Percentiles rank a stretch among this genome's conserved stretches.
phyloP scores from a whole-genome alignment of 2,113 vertebrate genomes.

The Fulmarus glacialis region DNA sequence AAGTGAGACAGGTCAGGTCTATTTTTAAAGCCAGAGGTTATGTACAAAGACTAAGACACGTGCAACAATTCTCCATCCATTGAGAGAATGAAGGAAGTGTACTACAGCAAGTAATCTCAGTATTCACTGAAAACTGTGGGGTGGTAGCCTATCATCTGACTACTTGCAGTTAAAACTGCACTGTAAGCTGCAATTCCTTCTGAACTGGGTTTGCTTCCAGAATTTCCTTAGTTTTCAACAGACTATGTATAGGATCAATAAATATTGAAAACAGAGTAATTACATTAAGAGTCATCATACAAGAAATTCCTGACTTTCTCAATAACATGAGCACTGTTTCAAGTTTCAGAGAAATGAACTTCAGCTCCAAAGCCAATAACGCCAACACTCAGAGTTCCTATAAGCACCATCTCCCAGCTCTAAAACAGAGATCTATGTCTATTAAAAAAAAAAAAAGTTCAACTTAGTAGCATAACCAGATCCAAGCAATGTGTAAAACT shows the following conservation, averaged over 20 bases:
- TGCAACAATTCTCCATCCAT: no score
- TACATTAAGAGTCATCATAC: accelerated
- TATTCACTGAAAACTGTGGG: not conserved
- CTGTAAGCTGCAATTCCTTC: not conserved
- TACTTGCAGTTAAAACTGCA: not conserved
- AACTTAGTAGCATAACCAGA: not conserved
- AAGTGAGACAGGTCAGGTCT: not conserved
- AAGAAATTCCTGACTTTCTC: not conserved
- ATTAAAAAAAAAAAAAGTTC: not conserved
- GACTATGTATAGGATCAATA: not conserved
- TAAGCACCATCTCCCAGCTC: not conserved
- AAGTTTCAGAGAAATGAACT: not conserved
- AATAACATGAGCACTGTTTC: not conserved
- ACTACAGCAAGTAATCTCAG: not conserved
- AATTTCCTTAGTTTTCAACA: not conserved
- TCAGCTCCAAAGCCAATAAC: not conserved
- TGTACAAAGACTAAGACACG: not conserved
- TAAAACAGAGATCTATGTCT: not conserved
- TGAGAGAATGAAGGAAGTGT: not conserved
- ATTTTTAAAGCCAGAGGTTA: not conserved
- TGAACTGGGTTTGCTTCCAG: not conserved
- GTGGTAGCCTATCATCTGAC: not conserved
- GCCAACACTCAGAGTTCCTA: not conserved
- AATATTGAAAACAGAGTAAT: not conserved
- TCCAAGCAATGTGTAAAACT: not conserved